Base-by-base conservation (phyloP, 2,888 invertebrate species). In the Hedychridium roseum region DNA sequence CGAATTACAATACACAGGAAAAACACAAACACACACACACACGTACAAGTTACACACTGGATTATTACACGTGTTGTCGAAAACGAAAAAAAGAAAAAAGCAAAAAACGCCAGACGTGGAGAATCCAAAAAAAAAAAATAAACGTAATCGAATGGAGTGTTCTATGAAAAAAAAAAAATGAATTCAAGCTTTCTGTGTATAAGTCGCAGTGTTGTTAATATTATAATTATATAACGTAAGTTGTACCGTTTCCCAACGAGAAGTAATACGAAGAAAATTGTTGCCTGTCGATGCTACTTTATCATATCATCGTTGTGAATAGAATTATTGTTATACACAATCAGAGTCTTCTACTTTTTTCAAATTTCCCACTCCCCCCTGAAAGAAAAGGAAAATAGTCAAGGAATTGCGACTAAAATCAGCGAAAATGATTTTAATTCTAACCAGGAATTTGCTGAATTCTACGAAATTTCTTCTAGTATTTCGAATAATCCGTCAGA, bases 301-400 rank as follows among this genome's bases (percentile, higher is more conserved):
- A 70, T 61, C 72, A 72, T 71, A 72, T 71, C 71, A 72, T 71
- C 58, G 66, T 68, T 67, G 66, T 67, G 60, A 62, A 62, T 60
- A 62, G 60, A 58, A 49, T 51, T 61, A 60, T 62, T 60, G 60
- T 62, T 62, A 62, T 31, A 31, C 12, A 31, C 14, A 23, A 6
- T 6, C 23, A 23, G 6, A 31, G 3, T 3, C 15, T 9, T 5
- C 4, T n/a, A n/a, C 11, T 3, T 28, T 11, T 9, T 23, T 23
- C 23, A 6, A 6, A 23, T 23, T 23, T 9, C n/a, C n/a, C n/a
- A n/a, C n/a, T n/a, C n/a, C n/a, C n/a, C n/a, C n/a, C n/a, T n/a
- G n/a, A n/a, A n/a, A n/a, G n/a, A n/a, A n/a, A n/a, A n/a, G n/a
- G n/a, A n/a, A n/a, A n/a, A n/a, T n/a, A n/a, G n/a, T n/a, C n/a